Percentiles rank a stretch among this genome's conserved stretches.
These are phyloP conservation scores for Elegia similella DNA, from an alignment of 2,888 invertebrate genomes.

Conservation along the genomic window DNA sequence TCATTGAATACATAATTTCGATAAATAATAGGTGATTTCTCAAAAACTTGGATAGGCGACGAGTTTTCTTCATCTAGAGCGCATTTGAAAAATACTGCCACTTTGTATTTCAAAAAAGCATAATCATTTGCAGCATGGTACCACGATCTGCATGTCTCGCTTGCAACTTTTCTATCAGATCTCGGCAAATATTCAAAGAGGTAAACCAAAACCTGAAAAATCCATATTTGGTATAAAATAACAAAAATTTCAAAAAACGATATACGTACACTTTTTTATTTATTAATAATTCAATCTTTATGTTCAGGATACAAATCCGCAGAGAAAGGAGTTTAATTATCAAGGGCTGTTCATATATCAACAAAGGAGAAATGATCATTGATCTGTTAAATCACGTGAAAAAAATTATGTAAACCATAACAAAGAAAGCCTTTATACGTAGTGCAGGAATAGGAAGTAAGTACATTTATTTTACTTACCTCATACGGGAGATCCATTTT, in stretches of 20 bases:
- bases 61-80: conserved; percentile 59
- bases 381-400: conserved; percentile 63
- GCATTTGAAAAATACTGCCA: conserved; percentile 71
- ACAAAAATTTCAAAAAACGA: too few species aligned
- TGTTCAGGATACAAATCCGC: neutral
- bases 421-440: conserved; percentile 42
- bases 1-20: conserved; percentile 77
- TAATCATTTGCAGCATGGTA: conserved; percentile 85
- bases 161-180: conserved; percentile 84
- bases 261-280: too few species aligned
- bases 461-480: conserved; percentile 40
- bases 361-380: conserved; percentile 21
- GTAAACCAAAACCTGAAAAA: conserved; percentile 83
- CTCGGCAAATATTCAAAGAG: conserved; percentile 84
- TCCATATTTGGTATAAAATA: too few species aligned
- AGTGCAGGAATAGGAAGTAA: conserved; percentile 16
- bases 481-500: conserved; percentile 68
- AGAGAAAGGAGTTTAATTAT: neutral
- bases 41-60: conserved; percentile 62
- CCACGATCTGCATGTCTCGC: conserved; percentile 85
- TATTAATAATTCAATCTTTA: too few species aligned
- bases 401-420: conserved; percentile 48
- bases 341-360: conserved; percentile 19
- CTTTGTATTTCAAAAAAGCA: conserved; percentile 78
- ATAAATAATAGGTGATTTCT: conserved; percentile 65